phyloP scores from a whole-genome alignment of 2,888 invertebrate species.

The Drosophila fungiperda region DNA sequence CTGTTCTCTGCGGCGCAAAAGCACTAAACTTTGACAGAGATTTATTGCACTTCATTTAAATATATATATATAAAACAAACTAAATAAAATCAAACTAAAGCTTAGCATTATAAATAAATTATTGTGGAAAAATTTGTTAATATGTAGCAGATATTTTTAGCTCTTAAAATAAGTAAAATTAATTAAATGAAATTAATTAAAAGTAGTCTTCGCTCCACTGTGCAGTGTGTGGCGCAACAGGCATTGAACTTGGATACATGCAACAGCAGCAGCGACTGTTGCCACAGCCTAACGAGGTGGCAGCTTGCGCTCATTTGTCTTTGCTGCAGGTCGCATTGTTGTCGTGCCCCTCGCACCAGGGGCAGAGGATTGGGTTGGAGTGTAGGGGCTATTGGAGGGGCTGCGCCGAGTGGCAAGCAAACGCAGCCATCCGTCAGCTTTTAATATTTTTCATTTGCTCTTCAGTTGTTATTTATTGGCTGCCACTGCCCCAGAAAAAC shows the following conservation, averaged over 20 bases:
- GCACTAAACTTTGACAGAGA: background rate
- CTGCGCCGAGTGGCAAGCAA: conserved; percentile 22
- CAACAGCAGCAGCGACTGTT: conserved; percentile 19
- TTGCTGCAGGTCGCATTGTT: conserved; percentile 49
- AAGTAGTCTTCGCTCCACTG: conserved; percentile 33
- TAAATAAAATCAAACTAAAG: background rate
- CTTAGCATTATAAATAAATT: background rate
- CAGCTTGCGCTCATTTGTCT: conserved; percentile 68
- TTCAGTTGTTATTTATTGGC: conserved; percentile 78
- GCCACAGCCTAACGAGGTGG: conserved; percentile 31
- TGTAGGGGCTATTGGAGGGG: background rate
- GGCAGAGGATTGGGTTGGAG: background rate
- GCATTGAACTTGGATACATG: conserved; percentile 59
- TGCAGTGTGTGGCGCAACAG: conserved; percentile 32
- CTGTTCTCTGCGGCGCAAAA: background rate
- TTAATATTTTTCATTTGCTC: conserved; percentile 83
- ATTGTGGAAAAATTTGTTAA: background rate
- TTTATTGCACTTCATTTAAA: background rate
- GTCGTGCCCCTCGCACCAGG: background rate
- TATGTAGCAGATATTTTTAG: background rate
- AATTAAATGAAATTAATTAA: background rate
- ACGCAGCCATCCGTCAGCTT: conserved; percentile 82
- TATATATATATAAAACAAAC: background rate
- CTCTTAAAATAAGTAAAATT: background rate
- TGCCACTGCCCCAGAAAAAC: conserved; percentile 34